phyloP scores from a whole-genome alignment of 2,888 invertebrate species.

The Amaurobius ferox region DNA sequence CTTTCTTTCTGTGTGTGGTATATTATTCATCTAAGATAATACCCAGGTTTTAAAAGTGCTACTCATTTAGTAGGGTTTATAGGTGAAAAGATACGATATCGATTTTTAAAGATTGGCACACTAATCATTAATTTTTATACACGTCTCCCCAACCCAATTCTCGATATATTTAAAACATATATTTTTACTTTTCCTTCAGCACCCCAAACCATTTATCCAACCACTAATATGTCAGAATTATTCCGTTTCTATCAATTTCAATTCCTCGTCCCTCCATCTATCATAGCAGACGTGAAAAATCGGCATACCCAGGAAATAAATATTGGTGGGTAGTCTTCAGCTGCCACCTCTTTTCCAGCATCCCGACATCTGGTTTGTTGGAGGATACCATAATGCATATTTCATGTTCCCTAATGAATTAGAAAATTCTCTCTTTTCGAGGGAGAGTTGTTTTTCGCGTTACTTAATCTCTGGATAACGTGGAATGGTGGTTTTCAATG shows the following conservation, averaged over 20 bases:
- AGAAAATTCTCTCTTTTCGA: slow-evolving; percentile 16
- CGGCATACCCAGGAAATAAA: slow-evolving; percentile 38
- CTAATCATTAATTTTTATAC: no score
- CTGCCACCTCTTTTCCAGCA: background rate
- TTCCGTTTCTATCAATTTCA: slow-evolving; percentile 49
- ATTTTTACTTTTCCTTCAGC: background rate
- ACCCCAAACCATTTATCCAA: background rate
- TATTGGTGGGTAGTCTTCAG: slow-evolving; percentile 36
- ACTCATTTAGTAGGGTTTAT: no score
- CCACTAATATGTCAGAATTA: slow-evolving; percentile 35
- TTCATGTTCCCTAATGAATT: slow-evolving; percentile 51
- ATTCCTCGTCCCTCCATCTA: slow-evolving; percentile 34
- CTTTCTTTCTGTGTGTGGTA: no score
- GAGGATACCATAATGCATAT: slow-evolving; percentile 46
- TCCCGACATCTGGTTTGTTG: slow-evolving; percentile 10
- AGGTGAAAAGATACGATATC: no score
- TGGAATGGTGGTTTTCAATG: slow-evolving; percentile 1
- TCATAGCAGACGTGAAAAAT: slow-evolving; percentile 15
- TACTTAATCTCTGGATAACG: no score
- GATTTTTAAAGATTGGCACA: no score
- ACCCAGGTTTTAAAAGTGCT: no score
- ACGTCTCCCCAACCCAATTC: no score
- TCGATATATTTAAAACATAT: no score
- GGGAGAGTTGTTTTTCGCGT: background rate
- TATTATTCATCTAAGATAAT: no score